Percentiles rank a stretch among this genome's conserved stretches.
phyloP scores from a whole-genome alignment of 2,113 vertebrate genomes.

The Oryzias woworae region DNA sequence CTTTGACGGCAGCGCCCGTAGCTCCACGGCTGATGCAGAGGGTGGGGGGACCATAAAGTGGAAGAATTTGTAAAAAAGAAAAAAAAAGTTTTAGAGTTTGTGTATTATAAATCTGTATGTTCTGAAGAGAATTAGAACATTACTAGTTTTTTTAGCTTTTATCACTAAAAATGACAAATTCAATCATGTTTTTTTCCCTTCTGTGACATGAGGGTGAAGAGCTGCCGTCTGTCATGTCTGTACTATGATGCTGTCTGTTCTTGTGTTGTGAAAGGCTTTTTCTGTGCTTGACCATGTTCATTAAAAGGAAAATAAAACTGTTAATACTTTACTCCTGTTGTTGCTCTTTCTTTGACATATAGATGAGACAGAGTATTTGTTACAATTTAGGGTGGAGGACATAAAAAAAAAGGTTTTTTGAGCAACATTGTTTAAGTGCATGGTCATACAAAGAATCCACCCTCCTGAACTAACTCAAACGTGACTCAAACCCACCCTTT shows the following conservation, averaged over 20 bases:
- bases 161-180: slow-evolving; percentile 26
- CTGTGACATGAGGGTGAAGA: slow-evolving; percentile 23
- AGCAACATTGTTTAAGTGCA: too few relatives aligned
- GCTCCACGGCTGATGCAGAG: slow-evolving; percentile 1
- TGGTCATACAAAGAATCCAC: too few relatives aligned
- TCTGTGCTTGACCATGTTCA: slow-evolving; percentile 50
- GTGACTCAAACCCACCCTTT: too few relatives aligned
- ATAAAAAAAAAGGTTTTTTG: too few relatives aligned
- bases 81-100: slow-evolving; percentile 24
- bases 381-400: too few relatives aligned
- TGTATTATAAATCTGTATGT: slow-evolving; percentile 57
- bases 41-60: neutral
- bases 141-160: slow-evolving; percentile 40
- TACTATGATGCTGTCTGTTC: slow-evolving; percentile 44
- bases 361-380: neutral
- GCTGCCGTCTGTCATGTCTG: slow-evolving; percentile 34
- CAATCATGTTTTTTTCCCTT: slow-evolving; percentile 30
- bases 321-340: slow-evolving; percentile 23
- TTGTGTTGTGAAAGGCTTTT: slow-evolving; percentile 59
- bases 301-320: slow-evolving; percentile 51
- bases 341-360: neutral
- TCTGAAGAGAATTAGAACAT: slow-evolving; percentile 29
- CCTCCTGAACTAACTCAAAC: too few relatives aligned
- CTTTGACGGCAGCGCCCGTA: slow-evolving; percentile 6
- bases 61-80: neutral